Percentiles rank a stretch among this genome's conserved stretches.
phyloP scores from a whole-genome alignment of 2,888 invertebrate species.

The Chaetogeoica ovagalla region DNA sequence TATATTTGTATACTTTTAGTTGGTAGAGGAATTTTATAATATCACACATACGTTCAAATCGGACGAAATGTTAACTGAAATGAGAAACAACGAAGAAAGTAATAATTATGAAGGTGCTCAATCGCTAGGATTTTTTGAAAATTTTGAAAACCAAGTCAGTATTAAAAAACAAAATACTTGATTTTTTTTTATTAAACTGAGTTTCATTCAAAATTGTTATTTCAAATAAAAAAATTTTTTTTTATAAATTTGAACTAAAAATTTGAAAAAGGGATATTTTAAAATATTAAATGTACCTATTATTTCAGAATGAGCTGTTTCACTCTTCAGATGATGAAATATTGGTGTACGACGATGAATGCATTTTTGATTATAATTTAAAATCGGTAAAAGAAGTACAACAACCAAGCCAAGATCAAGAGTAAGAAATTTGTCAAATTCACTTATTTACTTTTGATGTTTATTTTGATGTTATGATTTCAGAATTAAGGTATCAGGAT shows the following conservation, averaged over 20 bases:
- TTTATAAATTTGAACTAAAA: too few relatives aligned
- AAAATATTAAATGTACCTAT: constrained; percentile 35
- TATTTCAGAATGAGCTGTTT: constrained; percentile 13
- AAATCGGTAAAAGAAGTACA: constrained; percentile 69
- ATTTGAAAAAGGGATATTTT: neutral
- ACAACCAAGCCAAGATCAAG: constrained; percentile 14
- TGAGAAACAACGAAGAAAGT: constrained; percentile 72
- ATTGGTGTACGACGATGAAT: constrained; percentile 58
- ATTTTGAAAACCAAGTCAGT: constrained; percentile 21
- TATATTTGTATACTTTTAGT: constrained; percentile 60
- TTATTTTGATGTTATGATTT: neutral
- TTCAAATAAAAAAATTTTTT: too few relatives aligned
- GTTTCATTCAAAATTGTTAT: too few relatives aligned
- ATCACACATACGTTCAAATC: constrained; percentile 71
- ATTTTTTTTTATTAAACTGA: too few relatives aligned
- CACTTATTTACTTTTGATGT: neutral
- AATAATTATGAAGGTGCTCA: constrained; percentile 6
- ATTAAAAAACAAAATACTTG: neutral
- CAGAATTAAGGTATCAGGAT: constrained; percentile 1
- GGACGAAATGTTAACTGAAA: constrained; percentile 81
- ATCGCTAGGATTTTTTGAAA: constrained; percentile 17
- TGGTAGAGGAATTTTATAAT: constrained; percentile 79
- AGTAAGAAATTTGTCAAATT: constrained; percentile 5
- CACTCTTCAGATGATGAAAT: constrained; percentile 35
- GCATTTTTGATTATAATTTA: constrained; percentile 62